These are phyloP conservation scores for Rhinogobius similis DNA, from an alignment of 2,113 vertebrate species.

Conservation along the genomic window DNA sequence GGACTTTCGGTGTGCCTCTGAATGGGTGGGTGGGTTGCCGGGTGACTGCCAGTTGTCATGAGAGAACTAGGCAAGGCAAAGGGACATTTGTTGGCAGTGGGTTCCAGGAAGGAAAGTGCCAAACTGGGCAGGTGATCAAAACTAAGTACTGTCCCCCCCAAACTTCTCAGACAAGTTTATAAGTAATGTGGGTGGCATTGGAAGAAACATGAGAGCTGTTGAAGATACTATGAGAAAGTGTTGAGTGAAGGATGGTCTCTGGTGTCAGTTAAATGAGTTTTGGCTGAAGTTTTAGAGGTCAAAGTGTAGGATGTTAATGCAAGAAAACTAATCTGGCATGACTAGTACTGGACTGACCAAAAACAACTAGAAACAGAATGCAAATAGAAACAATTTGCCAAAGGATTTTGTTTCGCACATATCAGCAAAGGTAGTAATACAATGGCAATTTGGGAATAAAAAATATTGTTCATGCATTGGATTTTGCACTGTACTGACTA, in stretches of 20 bases:
- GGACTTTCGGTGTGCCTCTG: conserved; percentile 16
- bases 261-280: background rate
- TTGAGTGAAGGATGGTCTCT: background rate
- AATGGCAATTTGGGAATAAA: too few species aligned
- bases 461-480: too few species aligned
- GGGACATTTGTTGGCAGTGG: conserved; percentile 35
- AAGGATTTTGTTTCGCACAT: too few species aligned
- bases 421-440: too few species aligned
- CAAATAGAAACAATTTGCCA: background rate
- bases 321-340: background rate
- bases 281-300: background rate
- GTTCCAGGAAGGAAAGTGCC: conserved; percentile 21
- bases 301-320: background rate
- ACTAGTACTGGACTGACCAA: background rate
- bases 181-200: conserved; percentile 7
- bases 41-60: conserved; percentile 48
- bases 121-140: conserved; percentile 26
- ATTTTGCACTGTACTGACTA: too few species aligned
- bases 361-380: background rate
- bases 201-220: background rate
- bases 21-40: conserved; percentile 8
- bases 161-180: conserved; percentile 41
- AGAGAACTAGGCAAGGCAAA: conserved; percentile 25
- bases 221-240: background rate
- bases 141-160: conserved; percentile 7